These are phyloP conservation scores for Plutella xylostella DNA, from an alignment of 2,888 invertebrate species.

Conservation along the genomic window DNA sequence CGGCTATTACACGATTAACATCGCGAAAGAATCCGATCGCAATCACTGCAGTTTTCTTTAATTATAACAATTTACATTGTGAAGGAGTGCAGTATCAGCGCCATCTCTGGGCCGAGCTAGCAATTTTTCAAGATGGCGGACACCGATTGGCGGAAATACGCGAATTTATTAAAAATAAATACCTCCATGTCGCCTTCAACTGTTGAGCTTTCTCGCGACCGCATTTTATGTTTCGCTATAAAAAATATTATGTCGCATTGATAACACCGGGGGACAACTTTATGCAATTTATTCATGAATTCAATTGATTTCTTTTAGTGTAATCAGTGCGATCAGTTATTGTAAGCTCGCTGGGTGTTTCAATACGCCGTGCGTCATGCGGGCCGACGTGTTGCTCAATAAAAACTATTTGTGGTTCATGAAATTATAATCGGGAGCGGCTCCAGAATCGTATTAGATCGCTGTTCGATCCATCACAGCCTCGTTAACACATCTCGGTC, in stretches of 20 bases:
- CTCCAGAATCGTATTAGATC: slow-evolving; percentile 45
- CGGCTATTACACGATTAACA: slow-evolving; percentile 42
- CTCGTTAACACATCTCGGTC: slow-evolving; percentile 56
- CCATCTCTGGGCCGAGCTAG: slow-evolving; percentile 47
- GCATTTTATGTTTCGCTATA: slow-evolving; percentile 38
- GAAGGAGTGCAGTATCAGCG: slow-evolving; percentile 38
- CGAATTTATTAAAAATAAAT: slow-evolving; percentile 53
- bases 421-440: slow-evolving; percentile 28
- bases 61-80: slow-evolving; percentile 62
- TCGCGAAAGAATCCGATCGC: slow-evolving; percentile 42
- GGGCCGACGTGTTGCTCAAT: slow-evolving; percentile 11
- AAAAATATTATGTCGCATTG: slow-evolving; percentile 53
- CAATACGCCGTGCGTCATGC: slow-evolving; percentile 8
- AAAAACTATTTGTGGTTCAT: slow-evolving; percentile 29
- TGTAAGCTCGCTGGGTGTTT: slow-evolving; percentile 17
- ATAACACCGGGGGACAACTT: slow-evolving; percentile 44
- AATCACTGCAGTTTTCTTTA: slow-evolving; percentile 55
- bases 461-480: slow-evolving; percentile 56
- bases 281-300: slow-evolving; percentile 60
- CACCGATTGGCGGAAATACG: slow-evolving; percentile 44
- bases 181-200: slow-evolving; percentile 28
- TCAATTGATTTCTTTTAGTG: slow-evolving; percentile 53
- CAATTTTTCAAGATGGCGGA: slow-evolving; percentile 53
- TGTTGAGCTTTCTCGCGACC: slow-evolving; percentile 34
- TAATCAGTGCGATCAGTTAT: slow-evolving; percentile 40